phyloP scores from a whole-genome alignment of 1,140 invertebrate species.

The Papilio polytes region DNA sequence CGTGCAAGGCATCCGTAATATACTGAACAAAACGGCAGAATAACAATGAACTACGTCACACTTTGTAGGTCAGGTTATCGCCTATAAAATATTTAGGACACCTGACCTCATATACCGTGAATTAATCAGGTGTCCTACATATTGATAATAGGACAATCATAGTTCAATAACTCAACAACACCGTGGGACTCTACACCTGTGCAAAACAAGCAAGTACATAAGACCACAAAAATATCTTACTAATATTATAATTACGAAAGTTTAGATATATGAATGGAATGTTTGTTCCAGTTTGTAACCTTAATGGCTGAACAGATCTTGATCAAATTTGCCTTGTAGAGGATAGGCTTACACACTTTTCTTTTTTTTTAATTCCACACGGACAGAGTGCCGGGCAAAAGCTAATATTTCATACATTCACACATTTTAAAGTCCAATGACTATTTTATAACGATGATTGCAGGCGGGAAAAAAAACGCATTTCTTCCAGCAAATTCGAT shows the following conservation, averaged over 20 bases:
- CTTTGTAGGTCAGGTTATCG: conserved; percentile 23
- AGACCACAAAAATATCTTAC: no score
- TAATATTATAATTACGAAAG: no score
- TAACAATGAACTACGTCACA: conserved; percentile 32
- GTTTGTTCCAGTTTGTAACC: no score
- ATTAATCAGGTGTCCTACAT: conserved; percentile 16
- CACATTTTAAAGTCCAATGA: no score
- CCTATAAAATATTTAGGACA: conserved; percentile 24
- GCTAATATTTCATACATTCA: no score
- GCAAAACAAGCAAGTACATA: no score
- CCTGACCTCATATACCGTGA: neutral
- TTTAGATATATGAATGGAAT: no score
- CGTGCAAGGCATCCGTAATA: conserved; percentile 42
- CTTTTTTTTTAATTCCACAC: no score
- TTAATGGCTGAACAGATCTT: no score
- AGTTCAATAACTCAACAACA: neutral
- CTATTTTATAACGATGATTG: neutral
- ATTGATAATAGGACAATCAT: neutral
- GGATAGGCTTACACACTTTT: no score
- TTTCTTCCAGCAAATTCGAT: neutral
- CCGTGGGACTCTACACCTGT: neutral
- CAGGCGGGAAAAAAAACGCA: neutral
- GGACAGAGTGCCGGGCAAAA: no score
- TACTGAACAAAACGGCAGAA: conserved; percentile 17
- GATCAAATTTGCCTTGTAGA: no score